A percentile compares a stretch with the other conserved stretches of the same genome.
Evolutionary conservation across 2,797 vertebrate species (phyloP).

Genomic region (Notolepis coatsorum): DNA sequence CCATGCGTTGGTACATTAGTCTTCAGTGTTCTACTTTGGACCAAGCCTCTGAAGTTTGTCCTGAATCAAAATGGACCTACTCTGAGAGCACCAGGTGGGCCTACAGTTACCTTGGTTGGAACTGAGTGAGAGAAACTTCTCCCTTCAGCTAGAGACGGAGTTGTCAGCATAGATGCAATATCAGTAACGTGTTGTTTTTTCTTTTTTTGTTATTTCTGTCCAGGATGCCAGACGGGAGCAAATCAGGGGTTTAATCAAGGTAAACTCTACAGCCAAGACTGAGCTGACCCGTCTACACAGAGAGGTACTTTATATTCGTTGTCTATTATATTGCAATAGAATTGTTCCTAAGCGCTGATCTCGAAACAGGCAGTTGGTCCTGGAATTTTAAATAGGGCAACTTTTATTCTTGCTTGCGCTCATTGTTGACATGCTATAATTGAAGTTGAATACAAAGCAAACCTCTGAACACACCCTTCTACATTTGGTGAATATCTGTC

Average conservation of each 20-base stretch:
- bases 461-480: background rate
- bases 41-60: no score
- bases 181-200: background rate
- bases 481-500: background rate
- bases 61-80: no score
- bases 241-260: conserved; percentile 83
- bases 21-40: no score
- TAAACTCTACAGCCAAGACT: conserved; percentile 77
- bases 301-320: no score
- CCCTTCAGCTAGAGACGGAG: no score
- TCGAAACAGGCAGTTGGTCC: background rate
- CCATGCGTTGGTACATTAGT: no score
- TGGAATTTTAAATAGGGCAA: background rate
- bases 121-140: no score
- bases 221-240: conserved; percentile 82
- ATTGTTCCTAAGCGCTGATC: no score
- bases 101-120: no score
- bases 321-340: no score
- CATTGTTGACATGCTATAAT: background rate
- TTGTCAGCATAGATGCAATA: background rate
- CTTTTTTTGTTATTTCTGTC: conserved; percentile 22
- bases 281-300: conserved; percentile 69
- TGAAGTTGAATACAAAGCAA: background rate
- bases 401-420: background rate
- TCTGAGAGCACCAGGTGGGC: no score